Evolutionary conservation across 2,113 vertebrate species (phyloP).

Genomic region (Percina caprodes): DNA sequence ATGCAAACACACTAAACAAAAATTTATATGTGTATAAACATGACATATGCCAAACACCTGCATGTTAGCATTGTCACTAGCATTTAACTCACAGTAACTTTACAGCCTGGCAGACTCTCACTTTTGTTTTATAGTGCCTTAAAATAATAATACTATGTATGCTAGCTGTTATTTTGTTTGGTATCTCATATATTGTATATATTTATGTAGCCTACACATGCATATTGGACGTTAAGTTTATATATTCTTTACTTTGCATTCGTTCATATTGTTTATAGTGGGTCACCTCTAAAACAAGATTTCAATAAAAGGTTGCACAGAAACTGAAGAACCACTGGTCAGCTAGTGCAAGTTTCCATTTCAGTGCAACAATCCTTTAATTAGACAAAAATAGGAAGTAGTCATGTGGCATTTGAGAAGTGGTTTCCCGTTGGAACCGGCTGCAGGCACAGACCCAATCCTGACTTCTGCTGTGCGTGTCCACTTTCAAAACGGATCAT

Average conservation of each 20-base stretch:
- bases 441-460: constrained; percentile 54
- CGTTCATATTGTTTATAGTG: neutral
- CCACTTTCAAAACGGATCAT: constrained; percentile 54
- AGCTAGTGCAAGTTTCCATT: constrained; percentile 43
- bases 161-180: neutral
- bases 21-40: too few species aligned
- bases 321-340: constrained; percentile 4
- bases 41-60: too few species aligned
- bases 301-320: constrained; percentile 5
- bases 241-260: neutral
- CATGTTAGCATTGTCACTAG: too few species aligned
- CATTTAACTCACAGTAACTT: too few species aligned
- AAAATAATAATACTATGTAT: neutral
- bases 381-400: constrained; percentile 78
- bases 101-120: too few species aligned
- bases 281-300: constrained; percentile 16
- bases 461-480: constrained; percentile 41
- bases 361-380: constrained; percentile 69
- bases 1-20: neutral
- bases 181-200: neutral
- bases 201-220: neutral
- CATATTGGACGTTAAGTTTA: neutral
- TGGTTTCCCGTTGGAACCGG: constrained; percentile 70
- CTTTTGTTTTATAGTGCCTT: neutral
- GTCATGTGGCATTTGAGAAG: constrained; percentile 68